These are phyloP conservation scores for Pithys albifrons DNA, from an alignment of 2,113 vertebrate genomes.

Conservation along the genomic window DNA sequence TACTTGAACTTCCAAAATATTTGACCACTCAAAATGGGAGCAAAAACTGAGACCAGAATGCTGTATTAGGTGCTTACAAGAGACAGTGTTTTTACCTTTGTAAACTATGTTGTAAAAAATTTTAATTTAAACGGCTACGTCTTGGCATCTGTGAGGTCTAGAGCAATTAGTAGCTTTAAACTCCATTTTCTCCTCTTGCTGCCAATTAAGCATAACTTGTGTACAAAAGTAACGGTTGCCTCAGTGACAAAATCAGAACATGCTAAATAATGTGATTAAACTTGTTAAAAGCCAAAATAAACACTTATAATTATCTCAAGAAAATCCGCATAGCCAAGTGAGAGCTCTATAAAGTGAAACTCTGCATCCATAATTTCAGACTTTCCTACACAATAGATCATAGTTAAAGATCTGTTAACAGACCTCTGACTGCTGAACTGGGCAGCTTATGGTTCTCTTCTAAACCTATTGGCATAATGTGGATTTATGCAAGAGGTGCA, in stretches of 20 bases:
- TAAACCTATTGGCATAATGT: conserved; percentile 77
- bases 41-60: background rate
- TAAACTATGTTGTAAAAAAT: conserved; percentile 18
- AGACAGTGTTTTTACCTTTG: conserved; percentile 37
- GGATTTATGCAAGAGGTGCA: conserved; percentile 83
- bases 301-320: conserved; percentile 83
- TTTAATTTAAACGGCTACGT: conserved; percentile 29
- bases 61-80: background rate
- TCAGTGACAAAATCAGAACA: conserved; percentile 73
- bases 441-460: conserved; percentile 76
- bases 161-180: conserved; percentile 38
- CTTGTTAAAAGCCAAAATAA: conserved; percentile 85
- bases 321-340: conserved; percentile 61
- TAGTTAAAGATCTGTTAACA: conserved; percentile 83
- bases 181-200: background rate
- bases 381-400: conserved; percentile 74
- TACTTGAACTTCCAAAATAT: conserved; percentile 1
- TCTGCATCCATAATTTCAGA: conserved; percentile 70
- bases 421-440: conserved; percentile 74
- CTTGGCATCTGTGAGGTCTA: conserved; percentile 23
- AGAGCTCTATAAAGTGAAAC: conserved; percentile 71
- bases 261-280: conserved; percentile 83
- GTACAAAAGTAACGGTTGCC: conserved; percentile 55
- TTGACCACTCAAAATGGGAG: conserved; percentile 12
- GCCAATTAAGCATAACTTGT: conserved; percentile 36